Conservation (phyloP, 2,888 invertebrate genomes). For the Sarcophaga caerulescens region DNA sequence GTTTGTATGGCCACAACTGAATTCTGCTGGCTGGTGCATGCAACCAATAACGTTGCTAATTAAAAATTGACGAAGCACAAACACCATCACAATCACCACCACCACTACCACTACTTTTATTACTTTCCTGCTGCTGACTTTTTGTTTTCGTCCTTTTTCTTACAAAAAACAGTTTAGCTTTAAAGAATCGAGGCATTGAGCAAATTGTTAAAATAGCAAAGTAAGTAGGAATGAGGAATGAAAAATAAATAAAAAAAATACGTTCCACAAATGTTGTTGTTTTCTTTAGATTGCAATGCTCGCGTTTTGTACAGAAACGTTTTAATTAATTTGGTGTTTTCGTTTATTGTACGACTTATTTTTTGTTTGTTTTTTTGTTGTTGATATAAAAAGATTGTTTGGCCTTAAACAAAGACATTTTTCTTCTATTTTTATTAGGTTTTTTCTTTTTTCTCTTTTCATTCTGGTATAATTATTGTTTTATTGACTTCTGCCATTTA, state of each 20-base stretch:
- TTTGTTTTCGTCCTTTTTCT: background rate
- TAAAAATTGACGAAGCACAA: slow-evolving; percentile 70
- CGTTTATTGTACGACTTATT: slow-evolving; percentile 53
- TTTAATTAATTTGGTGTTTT: slow-evolving; percentile 68
- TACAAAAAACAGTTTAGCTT: slow-evolving; percentile 21
- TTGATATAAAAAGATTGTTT: background rate
- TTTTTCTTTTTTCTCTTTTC: slow-evolving; percentile 18
- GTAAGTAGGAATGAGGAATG: background rate
- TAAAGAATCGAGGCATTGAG: background rate
- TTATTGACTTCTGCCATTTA: slow-evolving; percentile 23
- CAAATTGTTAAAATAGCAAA: background rate
- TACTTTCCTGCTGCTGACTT: slow-evolving; percentile 63
- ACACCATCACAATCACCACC: too few species aligned
- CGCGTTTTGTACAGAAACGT: slow-evolving; percentile 34
- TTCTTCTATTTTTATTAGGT: background rate
- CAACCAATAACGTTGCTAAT: slow-evolving; percentile 65
- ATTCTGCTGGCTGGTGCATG: slow-evolving; percentile 1
- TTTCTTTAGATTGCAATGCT: background rate
- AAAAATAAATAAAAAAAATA: background rate
- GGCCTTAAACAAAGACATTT: slow-evolving; percentile 1
- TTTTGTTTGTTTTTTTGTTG: slow-evolving; percentile 18
- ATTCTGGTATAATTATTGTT: slow-evolving; percentile 16
- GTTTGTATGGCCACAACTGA: slow-evolving; percentile 31
- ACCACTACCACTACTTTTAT: too few species aligned
- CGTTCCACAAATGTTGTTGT: background rate